These are phyloP conservation scores for Raphicerus campestris DNA, from an alignment of 2,113 vertebrate genomes.

Conservation along the genomic window DNA sequence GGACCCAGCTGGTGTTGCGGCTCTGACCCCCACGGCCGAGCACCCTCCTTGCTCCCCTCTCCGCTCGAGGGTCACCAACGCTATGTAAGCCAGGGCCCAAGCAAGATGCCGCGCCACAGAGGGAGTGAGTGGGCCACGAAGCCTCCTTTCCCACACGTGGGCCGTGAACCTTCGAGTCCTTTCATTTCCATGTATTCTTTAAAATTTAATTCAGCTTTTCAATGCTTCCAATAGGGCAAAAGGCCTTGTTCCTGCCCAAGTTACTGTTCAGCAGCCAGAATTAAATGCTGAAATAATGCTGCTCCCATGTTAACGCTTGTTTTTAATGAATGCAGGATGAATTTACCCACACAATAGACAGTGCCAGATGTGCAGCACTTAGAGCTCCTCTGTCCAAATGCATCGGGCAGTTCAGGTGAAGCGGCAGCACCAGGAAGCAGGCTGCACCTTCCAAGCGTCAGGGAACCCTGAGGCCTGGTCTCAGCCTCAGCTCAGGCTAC, in stretches of 20 bases:
- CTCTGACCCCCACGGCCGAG: background rate
- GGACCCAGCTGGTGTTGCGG: background rate
- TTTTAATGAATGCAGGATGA: background rate
- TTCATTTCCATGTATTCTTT: background rate
- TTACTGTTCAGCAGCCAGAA: background rate
- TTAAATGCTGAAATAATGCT: background rate
- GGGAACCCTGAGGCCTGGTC: background rate
- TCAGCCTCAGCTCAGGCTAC: background rate
- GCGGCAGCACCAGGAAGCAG: background rate
- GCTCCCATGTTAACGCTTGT: background rate
- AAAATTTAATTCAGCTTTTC: background rate
- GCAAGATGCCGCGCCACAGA: background rate
- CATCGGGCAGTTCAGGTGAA: background rate
- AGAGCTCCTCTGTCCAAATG: background rate
- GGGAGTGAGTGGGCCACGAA: background rate
- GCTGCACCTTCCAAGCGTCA: fast-evolving
- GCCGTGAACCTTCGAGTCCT: background rate
- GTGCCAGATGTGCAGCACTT: background rate
- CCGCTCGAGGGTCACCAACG: fast-evolving
- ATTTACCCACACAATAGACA: background rate
- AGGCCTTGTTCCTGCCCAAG: background rate
- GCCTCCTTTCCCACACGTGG: background rate
- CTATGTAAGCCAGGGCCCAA: background rate
- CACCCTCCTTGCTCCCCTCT: background rate
- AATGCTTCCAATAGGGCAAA: background rate